Base-by-base conservation (phyloP, 2,113 vertebrate genomes). In the Aleadryas rufinucha region DNA sequence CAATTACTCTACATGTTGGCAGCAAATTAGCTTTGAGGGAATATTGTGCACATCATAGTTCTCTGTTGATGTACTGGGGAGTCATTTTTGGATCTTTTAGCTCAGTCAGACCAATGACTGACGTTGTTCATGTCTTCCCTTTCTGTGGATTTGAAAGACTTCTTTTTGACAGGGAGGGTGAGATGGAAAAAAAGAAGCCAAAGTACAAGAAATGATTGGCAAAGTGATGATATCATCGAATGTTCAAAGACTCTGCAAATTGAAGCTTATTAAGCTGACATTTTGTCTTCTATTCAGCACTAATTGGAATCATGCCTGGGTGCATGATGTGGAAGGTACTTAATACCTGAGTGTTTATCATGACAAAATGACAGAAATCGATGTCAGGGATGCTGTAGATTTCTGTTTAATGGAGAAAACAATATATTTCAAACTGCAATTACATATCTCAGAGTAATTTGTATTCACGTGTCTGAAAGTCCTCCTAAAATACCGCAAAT, bases 201-300 rank as follows among this genome's bases (percentile, higher is more conserved):
- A 97, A 95, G 91, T 96, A 90, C 93, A 95, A 85, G 95, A 87
- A 82, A 74, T 97, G 98, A 98, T 98, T 97, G 97, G 97, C 98
- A 98, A 98, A 98, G 98, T 97, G 97, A 95, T 98, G 97, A 98
- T 97, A 96, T 98, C 98, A 98, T 98, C 94, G 94, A 41, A 76
- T 93, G 98, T 98, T 98, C 97, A 98, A 98, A 98, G 98, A 47
- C 37, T 92, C 94, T 97, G 97, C 96, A 97, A 97, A 97, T 96
- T 96, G 96, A 97, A 95, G 95, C 96, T 96, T 95, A 97, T 96
- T 98, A 97, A 87, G 64, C 80, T 97, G 94, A 97, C 96, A 95
- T 96, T 97, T 96, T 95, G 96, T 97, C 97, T 90, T 96, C 94
- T 53, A 82, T 96, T 96, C 96, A 61, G 94, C 77, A 56, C 97